Conservation (phyloP, 2,113 vertebrate species). For the Balaenoptera acutorostrata region DNA sequence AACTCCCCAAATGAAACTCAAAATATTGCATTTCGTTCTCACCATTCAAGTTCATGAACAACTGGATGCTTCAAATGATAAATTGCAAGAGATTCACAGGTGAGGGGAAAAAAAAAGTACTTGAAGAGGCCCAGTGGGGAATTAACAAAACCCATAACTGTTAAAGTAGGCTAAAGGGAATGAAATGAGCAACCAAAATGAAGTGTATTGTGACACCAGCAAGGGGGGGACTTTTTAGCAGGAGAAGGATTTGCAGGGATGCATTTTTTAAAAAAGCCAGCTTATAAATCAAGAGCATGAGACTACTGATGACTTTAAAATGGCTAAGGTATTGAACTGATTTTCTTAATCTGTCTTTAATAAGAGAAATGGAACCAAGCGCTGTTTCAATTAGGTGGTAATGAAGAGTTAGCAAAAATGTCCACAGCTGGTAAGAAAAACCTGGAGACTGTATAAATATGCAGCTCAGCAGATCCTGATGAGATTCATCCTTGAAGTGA, state of each 20-base stretch:
- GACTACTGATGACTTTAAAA: slow-evolving; percentile 63
- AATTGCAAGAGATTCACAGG: background rate
- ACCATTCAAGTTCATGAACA: background rate
- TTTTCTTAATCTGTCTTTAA: slow-evolving; percentile 71
- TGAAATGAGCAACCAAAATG: background rate
- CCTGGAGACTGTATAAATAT: slow-evolving; percentile 7
- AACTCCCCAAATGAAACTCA: background rate
- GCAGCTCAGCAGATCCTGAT: slow-evolving; percentile 28
- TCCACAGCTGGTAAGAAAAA: slow-evolving; percentile 51
- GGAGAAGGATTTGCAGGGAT: background rate
- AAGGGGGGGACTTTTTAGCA: background rate
- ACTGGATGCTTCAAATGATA: background rate
- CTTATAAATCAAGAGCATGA: slow-evolving; percentile 48
- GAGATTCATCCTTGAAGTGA: slow-evolving; percentile 7
- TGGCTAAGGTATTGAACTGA: slow-evolving; percentile 55
- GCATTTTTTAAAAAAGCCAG: background rate
- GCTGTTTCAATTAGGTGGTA: slow-evolving; percentile 65
- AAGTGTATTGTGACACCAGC: background rate
- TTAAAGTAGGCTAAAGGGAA: background rate
- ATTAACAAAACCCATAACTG: background rate
- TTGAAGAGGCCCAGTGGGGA: background rate
- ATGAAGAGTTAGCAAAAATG: slow-evolving; percentile 47
- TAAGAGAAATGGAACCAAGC: slow-evolving; percentile 59
- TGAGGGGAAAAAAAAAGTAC: background rate
- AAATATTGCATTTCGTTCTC: background rate